Conservation (phyloP, 2,888 invertebrate species). For the Oxycera nigricornis region DNA sequence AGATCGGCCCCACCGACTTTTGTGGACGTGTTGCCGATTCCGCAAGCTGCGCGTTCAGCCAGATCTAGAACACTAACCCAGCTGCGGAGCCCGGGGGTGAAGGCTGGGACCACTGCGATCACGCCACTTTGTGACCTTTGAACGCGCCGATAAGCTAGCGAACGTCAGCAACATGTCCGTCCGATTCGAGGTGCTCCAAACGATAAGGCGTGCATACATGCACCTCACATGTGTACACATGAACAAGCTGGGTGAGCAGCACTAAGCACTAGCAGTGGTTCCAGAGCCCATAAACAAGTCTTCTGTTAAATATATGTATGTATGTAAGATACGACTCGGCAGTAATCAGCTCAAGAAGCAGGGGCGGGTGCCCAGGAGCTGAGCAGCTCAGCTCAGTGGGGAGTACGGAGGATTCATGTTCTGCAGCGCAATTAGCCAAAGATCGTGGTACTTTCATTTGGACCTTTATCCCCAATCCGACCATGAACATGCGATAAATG, state of each 20-base stretch:
- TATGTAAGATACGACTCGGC: no score
- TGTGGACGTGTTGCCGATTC: not conserved
- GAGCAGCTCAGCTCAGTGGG: not conserved
- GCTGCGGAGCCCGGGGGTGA: not conserved
- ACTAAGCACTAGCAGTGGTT: not conserved
- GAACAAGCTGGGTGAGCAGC: not conserved
- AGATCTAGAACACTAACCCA: no score
- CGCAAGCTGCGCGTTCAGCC: no score
- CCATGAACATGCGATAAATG: not conserved
- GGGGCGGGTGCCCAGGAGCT: no score
- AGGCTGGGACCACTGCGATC: not conserved
- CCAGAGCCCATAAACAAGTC: not conserved
- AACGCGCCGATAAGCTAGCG: not conserved
- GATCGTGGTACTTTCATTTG: not conserved
- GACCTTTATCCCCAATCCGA: not conserved
- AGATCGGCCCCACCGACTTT: not conserved
- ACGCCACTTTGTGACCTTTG: constrained; percentile 2
- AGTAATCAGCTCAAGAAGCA: no score
- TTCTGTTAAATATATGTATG: not conserved
- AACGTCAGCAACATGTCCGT: not conserved
- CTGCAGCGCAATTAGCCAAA: not conserved
- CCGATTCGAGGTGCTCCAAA: not conserved
- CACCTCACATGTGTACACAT: not conserved
- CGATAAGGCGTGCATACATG: not conserved
- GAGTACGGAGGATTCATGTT: not conserved